Evolutionary conservation across 2,888 invertebrate species (phyloP).

Genomic region (Oscheius sp.): DNA sequence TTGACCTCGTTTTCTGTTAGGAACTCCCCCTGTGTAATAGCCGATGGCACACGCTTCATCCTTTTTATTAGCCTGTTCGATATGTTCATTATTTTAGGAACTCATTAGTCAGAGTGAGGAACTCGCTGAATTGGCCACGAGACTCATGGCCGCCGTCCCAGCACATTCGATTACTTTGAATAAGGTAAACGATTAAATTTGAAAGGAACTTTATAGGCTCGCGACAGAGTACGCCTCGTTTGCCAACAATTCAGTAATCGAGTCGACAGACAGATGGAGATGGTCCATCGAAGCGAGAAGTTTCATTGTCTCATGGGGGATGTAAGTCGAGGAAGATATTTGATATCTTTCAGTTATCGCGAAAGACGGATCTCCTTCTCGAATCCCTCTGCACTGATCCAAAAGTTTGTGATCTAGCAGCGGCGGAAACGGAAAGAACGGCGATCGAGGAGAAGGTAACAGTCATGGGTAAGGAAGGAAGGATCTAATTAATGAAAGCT

Average conservation of each 20-base stretch:
- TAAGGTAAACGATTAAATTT: slow-evolving; percentile 35
- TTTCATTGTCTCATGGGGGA: slow-evolving; percentile 82
- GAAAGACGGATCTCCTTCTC: slow-evolving; percentile 70
- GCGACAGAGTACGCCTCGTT: slow-evolving; percentile 25
- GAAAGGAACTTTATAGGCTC: slow-evolving; percentile 32
- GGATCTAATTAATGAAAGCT: neutral
- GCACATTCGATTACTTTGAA: slow-evolving; percentile 77
- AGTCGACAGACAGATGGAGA: slow-evolving; percentile 80
- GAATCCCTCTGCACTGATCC: slow-evolving; percentile 71
- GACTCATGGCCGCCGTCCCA: slow-evolving; percentile 72
- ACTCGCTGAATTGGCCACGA: slow-evolving; percentile 80
- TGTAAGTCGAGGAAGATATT: slow-evolving; percentile 70
- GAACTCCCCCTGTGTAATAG: neutral
- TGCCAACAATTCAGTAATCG: slow-evolving; percentile 79
- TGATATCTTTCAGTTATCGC: slow-evolving; percentile 68
- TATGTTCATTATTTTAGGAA: slow-evolving; percentile 77
- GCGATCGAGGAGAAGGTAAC: slow-evolving; percentile 70
- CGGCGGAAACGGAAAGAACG: slow-evolving; percentile 70
- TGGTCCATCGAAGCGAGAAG: slow-evolving; percentile 80
- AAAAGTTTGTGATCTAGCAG: slow-evolving; percentile 66
- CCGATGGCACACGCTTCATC: slow-evolving; percentile 1
- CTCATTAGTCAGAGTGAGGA: slow-evolving; percentile 84
- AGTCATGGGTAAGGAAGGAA: slow-evolving; percentile 35
- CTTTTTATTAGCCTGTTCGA: slow-evolving; percentile 25
- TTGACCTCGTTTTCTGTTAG: neutral